These are phyloP conservation scores for Drosophila kokeensis DNA, from an alignment of 2,888 invertebrate species.

Conservation along the genomic window DNA sequence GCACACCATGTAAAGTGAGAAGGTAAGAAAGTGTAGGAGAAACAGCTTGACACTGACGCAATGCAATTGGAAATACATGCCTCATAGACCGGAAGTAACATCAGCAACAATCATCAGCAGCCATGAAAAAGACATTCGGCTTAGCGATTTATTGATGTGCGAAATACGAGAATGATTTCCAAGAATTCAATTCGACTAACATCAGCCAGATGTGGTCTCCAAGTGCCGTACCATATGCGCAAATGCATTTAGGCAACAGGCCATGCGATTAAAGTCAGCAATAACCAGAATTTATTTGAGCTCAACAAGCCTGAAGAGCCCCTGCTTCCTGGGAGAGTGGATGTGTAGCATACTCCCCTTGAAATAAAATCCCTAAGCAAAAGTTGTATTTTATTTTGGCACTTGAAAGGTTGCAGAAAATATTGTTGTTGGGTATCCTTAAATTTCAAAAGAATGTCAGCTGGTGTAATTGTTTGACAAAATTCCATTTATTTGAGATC, in stretches of 20 bases:
- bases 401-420: neutral
- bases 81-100: conserved; percentile 27
- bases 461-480: neutral
- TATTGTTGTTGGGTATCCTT: neutral
- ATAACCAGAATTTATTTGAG: neutral
- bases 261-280: neutral
- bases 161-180: conserved; percentile 22
- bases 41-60: conserved; percentile 18
- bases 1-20: neutral
- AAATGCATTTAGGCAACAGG: conserved; percentile 9
- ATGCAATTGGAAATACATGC: conserved; percentile 23
- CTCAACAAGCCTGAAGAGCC: conserved; percentile 1
- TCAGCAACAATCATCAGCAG: conserved; percentile 11
- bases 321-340: neutral
- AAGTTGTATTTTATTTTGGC: neutral
- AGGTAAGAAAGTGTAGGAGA: conserved; percentile 15
- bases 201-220: conserved; percentile 12
- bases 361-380: neutral
- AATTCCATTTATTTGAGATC: neutral
- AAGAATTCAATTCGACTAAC: conserved; percentile 1
- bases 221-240: conserved; percentile 2
- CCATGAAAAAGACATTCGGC: neutral
- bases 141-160: conserved; percentile 41
- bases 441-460: neutral
- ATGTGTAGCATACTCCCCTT: neutral